phyloP scores from a whole-genome alignment of 2,888 invertebrate genomes.

The Drosophila anomelani region DNA sequence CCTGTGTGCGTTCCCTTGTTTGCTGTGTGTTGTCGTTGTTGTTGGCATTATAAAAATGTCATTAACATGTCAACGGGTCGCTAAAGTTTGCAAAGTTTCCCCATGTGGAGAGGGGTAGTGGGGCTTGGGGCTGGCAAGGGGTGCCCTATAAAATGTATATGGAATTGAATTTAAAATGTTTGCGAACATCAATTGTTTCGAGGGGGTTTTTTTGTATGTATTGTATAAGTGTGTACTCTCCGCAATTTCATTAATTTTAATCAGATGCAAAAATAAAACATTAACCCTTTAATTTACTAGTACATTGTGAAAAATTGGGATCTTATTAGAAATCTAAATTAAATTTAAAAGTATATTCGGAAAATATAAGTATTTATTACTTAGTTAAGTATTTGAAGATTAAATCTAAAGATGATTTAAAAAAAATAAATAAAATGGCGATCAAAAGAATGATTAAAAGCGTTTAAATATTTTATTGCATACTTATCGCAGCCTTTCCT shows the following conservation, averaged over 20 bases:
- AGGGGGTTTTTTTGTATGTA: conserved; percentile 12
- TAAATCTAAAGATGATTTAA: not conserved
- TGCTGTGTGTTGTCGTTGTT: conserved; percentile 20
- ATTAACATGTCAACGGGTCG: conserved; percentile 77
- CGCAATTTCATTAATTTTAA: conserved; percentile 34
- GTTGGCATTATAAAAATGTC: conserved; percentile 75
- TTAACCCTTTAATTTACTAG: conserved; percentile 4
- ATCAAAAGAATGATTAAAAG: not conserved
- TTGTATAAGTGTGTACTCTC: conserved; percentile 5
- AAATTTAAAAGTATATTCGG: not conserved
- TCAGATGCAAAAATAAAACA: conserved; percentile 16
- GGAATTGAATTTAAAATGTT: conserved; percentile 29
- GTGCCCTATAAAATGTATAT: conserved; percentile 10
- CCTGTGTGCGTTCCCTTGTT: conserved; percentile 39
- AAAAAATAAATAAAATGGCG: not conserved
- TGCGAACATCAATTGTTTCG: conserved; percentile 32
- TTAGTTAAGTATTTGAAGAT: not conserved
- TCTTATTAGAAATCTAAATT: not conserved
- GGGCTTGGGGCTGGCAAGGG: not conserved
- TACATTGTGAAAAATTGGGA: not conserved
- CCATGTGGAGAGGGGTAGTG: conserved; percentile 25
- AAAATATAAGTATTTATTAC: not conserved
- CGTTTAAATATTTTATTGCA: not conserved
- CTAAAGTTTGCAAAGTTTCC: conserved; percentile 58
- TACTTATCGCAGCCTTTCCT: not conserved